Percentiles rank a stretch among this genome's conserved stretches.
Conservation (phyloP, 2,113 vertebrate species). For the Thymallus thymallus region DNA sequence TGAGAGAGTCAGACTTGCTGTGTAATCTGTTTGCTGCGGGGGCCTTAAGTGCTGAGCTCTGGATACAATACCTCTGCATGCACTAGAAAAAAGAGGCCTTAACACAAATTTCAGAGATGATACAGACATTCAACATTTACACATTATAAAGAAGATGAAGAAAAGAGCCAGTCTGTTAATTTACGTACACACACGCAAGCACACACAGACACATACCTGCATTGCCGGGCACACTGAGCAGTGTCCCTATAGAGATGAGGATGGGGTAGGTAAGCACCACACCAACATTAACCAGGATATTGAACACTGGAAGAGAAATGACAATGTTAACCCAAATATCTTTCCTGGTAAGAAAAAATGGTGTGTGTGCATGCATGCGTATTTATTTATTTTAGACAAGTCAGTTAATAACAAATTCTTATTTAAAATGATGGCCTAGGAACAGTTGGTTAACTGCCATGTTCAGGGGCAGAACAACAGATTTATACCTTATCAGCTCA, state of each 20-base stretch:
- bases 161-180: neutral
- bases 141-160: neutral
- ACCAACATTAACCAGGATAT: slow-evolving; percentile 89
- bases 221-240: slow-evolving; percentile 96
- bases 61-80: slow-evolving; percentile 30
- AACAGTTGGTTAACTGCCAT: no score
- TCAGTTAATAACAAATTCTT: no score
- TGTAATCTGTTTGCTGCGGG: slow-evolving; percentile 58
- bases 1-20: slow-evolving; percentile 55
- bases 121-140: neutral
- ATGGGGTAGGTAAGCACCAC: slow-evolving; percentile 96
- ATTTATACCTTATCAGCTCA: no score
- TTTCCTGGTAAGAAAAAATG: neutral
- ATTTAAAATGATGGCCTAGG: no score
- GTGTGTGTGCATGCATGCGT: no score
- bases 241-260: slow-evolving; percentile 95
- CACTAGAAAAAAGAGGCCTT: neutral
- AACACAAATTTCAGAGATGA: slow-evolving; percentile 17
- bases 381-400: no score
- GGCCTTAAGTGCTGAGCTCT: slow-evolving; percentile 58
- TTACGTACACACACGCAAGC: neutral
- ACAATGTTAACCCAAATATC: no score
- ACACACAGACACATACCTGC: slow-evolving; percentile 77
- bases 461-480: no score
- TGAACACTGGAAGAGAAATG: no score